Evolutionary conservation across 2,113 vertebrate species (phyloP).

Genomic region (Naja naja): DNA sequence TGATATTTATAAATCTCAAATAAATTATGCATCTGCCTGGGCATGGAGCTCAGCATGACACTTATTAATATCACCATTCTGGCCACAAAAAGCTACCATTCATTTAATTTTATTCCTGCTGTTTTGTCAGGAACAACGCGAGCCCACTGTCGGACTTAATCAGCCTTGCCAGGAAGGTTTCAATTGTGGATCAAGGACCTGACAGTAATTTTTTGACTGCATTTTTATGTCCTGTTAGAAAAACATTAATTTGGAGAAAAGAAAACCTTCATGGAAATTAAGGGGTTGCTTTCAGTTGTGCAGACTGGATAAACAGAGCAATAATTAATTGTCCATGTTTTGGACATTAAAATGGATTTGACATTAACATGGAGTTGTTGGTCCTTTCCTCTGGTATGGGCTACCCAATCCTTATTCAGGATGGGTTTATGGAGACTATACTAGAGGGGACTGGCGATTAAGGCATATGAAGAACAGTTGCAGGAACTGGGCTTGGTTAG

Average conservation of each 20-base stretch:
- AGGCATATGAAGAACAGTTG: too few species aligned
- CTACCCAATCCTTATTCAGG: not conserved
- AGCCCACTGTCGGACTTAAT: conserved; percentile 56
- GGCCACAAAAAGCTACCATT: conserved; percentile 27
- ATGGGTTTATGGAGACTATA: not conserved
- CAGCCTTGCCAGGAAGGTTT: conserved; percentile 52
- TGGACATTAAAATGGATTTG: not conserved
- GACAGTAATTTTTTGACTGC: not conserved
- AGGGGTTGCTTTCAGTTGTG: not conserved
- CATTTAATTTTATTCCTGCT: conserved; percentile 36
- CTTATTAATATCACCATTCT: conserved; percentile 51
- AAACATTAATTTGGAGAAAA: conserved; percentile 5
- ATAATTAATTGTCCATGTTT: not conserved
- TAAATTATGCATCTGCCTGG: conserved; percentile 61
- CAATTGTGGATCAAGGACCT: conserved; percentile 41
- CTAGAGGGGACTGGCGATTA: not conserved
- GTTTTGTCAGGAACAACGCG: conserved; percentile 39
- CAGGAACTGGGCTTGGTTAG: too few species aligned
- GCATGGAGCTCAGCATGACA: conserved; percentile 48
- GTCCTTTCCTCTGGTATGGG: not conserved
- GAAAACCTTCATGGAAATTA: not conserved
- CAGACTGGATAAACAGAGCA: not conserved
- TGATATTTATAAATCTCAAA: conserved; percentile 61
- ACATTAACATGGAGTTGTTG: not conserved
- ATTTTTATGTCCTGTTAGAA: conserved; percentile 38